Evolutionary conservation across 2,888 invertebrate species (phyloP).

Genomic region (Scaptomyza parva): DNA sequence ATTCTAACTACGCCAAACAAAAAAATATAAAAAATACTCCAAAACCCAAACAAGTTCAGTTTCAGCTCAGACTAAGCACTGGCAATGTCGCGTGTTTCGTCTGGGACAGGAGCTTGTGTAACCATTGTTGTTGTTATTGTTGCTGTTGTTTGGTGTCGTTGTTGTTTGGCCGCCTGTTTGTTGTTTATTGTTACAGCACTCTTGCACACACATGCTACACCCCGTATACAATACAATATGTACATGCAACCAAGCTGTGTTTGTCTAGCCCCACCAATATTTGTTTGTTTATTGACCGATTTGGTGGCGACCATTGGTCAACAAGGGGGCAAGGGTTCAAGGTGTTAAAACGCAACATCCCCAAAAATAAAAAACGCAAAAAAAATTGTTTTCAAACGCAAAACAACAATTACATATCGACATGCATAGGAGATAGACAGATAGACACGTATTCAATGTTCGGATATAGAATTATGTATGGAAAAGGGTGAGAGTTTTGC

Average conservation of each 20-base stretch:
- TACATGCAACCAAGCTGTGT: slow-evolving; percentile 36
- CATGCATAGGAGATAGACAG: slow-evolving; percentile 1
- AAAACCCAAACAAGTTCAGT: slow-evolving; percentile 4
- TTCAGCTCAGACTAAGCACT: slow-evolving; percentile 32
- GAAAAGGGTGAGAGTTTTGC: neutral
- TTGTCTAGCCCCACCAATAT: slow-evolving; percentile 68
- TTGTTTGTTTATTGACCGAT: slow-evolving; percentile 82
- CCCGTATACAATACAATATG: neutral
- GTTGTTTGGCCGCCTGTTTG: slow-evolving; percentile 36
- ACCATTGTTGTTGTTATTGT: slow-evolving; percentile 55
- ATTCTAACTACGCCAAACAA: slow-evolving; percentile 31
- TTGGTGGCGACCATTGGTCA: slow-evolving; percentile 70
- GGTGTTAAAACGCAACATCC: slow-evolving; percentile 50
- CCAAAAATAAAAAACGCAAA: slow-evolving; percentile 37
- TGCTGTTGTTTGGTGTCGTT: slow-evolving; percentile 14
- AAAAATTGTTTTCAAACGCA: slow-evolving; percentile 5
- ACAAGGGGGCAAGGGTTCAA: slow-evolving; percentile 33
- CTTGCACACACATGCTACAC: slow-evolving; percentile 39
- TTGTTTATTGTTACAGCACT: slow-evolving; percentile 75
- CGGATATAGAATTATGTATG: neutral
- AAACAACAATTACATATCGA: slow-evolving; percentile 3
- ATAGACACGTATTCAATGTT: neutral
- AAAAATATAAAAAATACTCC: neutral
- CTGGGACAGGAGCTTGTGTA: slow-evolving; percentile 52
- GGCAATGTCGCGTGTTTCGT: slow-evolving; percentile 71